phyloP scores from a whole-genome alignment of 2,113 vertebrate species.

The Brachionichthys hirsutus region DNA sequence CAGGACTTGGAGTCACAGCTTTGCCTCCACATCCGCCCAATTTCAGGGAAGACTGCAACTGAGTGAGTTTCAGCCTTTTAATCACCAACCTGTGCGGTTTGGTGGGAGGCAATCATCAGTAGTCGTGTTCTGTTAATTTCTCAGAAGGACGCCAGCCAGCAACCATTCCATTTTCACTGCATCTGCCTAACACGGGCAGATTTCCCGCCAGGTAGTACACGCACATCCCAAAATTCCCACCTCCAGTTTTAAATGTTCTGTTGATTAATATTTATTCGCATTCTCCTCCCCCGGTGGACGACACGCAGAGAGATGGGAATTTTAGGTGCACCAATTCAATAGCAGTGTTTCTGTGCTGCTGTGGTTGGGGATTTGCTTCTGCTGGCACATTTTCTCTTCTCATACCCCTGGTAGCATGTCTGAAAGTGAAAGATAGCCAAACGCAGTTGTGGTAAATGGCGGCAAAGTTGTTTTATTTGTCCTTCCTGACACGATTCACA shows the following conservation, averaged over 20 bases:
- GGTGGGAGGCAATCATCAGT: slow-evolving; percentile 21
- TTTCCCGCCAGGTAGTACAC: slow-evolving; percentile 1
- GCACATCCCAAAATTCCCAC: slow-evolving; percentile 2
- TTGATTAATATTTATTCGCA: slow-evolving; percentile 35
- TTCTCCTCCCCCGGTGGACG: slow-evolving; percentile 12
- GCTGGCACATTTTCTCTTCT: slow-evolving; percentile 8
- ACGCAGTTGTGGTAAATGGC: not conserved
- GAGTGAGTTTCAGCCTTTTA: slow-evolving; percentile 36
- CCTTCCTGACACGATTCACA: not conserved
- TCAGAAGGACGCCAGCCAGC: slow-evolving; percentile 24
- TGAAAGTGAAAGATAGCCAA: not conserved
- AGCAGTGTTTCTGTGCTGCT: slow-evolving; percentile 11
- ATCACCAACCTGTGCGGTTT: slow-evolving; percentile 36
- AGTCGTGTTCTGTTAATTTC: slow-evolving; percentile 1
- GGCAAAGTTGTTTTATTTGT: not conserved
- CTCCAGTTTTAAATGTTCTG: slow-evolving; percentile 10
- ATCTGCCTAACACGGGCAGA: not conserved
- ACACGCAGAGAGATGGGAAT: slow-evolving; percentile 20
- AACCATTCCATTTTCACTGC: slow-evolving; percentile 11
- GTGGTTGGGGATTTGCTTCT: slow-evolving; percentile 31
- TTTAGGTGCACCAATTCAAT: slow-evolving; percentile 15
- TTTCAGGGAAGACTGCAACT: slow-evolving; percentile 56
- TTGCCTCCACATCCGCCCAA: slow-evolving; percentile 47
- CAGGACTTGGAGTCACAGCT: slow-evolving; percentile 17
- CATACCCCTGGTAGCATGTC: not conserved